Evolutionary conservation across 2,888 invertebrate species (phyloP).

Genomic region (Dicranocentrus wangi): DNA sequence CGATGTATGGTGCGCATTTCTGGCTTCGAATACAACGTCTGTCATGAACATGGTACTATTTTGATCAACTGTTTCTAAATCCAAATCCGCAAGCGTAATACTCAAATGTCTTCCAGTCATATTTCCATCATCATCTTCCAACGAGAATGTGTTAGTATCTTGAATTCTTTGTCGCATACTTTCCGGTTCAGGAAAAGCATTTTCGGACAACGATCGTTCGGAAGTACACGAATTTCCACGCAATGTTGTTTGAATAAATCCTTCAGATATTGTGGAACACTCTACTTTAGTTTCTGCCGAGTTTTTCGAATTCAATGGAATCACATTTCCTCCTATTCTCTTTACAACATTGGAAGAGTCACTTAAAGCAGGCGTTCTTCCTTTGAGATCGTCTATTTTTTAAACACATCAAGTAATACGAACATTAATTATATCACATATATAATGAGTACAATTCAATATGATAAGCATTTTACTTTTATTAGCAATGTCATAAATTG

Average conservation of each 20-base stretch:
- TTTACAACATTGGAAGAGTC: constrained; percentile 59
- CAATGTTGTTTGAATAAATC: background rate
- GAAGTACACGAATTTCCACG: background rate
- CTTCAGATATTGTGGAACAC: constrained; percentile 20
- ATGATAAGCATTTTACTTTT: constrained; percentile 2
- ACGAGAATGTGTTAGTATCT: constrained; percentile 14
- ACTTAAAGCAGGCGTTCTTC: constrained; percentile 34
- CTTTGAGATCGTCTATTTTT: constrained; percentile 24
- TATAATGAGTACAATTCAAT: too few species aligned
- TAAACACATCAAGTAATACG: background rate
- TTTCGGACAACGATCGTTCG: constrained; percentile 4
- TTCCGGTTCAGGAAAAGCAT: constrained; percentile 42
- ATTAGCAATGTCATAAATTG: background rate
- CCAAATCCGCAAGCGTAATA: background rate
- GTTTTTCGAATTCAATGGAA: background rate
- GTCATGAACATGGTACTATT: background rate
- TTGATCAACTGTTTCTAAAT: background rate
- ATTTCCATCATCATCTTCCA: background rate
- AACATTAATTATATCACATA: background rate
- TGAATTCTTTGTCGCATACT: background rate
- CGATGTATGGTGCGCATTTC: too few species aligned
- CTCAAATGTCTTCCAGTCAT: background rate
- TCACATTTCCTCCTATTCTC: background rate
- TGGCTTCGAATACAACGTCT: background rate
- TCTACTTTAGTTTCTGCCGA: background rate